Evolutionary conservation across 1,140 invertebrate species (phyloP).

Genomic region (Rhagoletis pomonella): DNA sequence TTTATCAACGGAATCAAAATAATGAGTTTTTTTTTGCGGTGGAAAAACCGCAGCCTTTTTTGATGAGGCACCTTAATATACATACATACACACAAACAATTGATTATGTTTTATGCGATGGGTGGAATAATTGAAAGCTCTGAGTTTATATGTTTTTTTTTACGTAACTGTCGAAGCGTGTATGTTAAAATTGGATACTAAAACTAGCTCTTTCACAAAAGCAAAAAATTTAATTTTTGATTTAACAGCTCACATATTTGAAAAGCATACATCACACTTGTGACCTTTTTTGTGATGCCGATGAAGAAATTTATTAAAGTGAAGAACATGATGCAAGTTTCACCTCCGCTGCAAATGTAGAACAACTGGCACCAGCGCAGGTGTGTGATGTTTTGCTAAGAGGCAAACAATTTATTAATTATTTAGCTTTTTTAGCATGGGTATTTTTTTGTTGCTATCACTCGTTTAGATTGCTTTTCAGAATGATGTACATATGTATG

Average conservation of each 20-base stretch:
- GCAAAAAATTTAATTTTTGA: background rate
- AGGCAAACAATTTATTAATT: background rate
- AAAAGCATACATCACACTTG: background rate
- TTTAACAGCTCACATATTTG: background rate
- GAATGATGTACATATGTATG: too few species aligned
- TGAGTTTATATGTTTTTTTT: too few species aligned
- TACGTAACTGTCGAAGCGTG: too few species aligned
- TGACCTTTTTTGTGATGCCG: background rate
- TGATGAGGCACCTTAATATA: too few species aligned
- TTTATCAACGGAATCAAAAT: too few species aligned
- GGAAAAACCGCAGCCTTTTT: too few species aligned
- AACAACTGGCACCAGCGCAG: background rate
- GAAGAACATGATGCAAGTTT: background rate
- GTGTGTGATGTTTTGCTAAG: background rate
- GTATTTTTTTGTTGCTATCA: too few species aligned
- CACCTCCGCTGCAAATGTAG: background rate
- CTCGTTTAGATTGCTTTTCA: too few species aligned
- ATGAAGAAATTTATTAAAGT: constrained; percentile 4
- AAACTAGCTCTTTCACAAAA: background rate
- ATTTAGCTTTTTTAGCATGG: background rate
- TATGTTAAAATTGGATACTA: too few species aligned
- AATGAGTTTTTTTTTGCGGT: too few species aligned
- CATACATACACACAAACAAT: background rate
- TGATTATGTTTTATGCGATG: background rate
- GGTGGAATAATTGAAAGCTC: constrained; percentile 20